Evolutionary conservation across 1,140 invertebrate genomes (phyloP).

Genomic region (Nephotettix cincticeps): DNA sequence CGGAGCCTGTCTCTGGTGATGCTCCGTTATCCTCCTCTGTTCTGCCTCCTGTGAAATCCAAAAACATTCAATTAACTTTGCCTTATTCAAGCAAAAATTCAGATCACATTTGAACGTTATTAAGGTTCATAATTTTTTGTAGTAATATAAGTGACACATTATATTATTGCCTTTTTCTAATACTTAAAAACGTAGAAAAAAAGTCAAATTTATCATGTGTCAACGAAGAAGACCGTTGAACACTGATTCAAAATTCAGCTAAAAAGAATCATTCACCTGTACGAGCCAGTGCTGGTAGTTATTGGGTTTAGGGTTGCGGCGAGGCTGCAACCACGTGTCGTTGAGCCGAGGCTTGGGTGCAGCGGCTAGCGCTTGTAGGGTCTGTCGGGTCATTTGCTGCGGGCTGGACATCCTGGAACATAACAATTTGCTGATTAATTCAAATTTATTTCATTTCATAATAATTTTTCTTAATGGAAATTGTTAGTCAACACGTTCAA

Average conservation of each 20-base stretch:
- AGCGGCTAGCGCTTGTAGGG: constrained; percentile 73
- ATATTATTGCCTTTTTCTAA: no score
- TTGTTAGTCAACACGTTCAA: no score
- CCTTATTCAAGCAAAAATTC: no score
- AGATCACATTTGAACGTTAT: no score
- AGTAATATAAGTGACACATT: no score
- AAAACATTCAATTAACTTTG: no score
- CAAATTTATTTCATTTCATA: background rate
- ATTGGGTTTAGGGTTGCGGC: constrained; percentile 61
- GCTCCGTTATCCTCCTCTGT: constrained; percentile 74
- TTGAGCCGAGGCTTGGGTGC: constrained; percentile 69
- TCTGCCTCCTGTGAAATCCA: constrained; percentile 79
- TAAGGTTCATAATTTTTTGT: no score
- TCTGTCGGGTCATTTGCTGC: constrained; percentile 72
- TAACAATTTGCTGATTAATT: background rate
- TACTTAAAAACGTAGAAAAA: no score
- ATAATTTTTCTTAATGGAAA: background rate
- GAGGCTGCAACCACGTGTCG: constrained; percentile 65
- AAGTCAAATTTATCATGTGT: no score
- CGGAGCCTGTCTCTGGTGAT: constrained; percentile 55
- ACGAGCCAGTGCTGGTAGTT: constrained; percentile 87
- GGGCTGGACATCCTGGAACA: constrained; percentile 38
- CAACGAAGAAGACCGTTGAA: no score
- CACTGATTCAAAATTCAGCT: no score
- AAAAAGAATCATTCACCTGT: no score